phyloP scores from a whole-genome alignment of 1,140 invertebrate species.

The Hypsibius dujardini region DNA sequence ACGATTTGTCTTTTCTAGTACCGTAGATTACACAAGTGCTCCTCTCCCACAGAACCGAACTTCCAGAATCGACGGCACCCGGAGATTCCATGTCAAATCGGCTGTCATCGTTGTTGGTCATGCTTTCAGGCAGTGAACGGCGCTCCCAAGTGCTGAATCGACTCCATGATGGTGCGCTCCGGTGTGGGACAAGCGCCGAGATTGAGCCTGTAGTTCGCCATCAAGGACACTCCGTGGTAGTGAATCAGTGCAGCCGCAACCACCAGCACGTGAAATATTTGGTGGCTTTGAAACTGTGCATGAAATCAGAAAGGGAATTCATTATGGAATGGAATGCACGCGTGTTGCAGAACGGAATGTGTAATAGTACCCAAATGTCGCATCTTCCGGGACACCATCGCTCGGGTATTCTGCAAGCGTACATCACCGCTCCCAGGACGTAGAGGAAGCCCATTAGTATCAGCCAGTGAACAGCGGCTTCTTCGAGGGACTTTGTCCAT shows the following conservation, averaged over 20 bases:
- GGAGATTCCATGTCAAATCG: neutral
- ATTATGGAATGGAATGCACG: neutral
- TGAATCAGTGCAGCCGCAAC: conserved; percentile 95
- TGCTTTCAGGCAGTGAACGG: neutral
- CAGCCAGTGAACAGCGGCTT: conserved; percentile 82
- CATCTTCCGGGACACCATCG: conserved; percentile 96
- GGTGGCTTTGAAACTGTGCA: conserved; percentile 81
- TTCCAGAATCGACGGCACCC: neutral
- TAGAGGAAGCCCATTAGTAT: conserved; percentile 89
- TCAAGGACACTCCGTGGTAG: conserved; percentile 89
- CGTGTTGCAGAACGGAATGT: too few species aligned
- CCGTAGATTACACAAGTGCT: too few species aligned
- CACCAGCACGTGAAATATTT: conserved; percentile 93
- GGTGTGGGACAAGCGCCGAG: conserved; percentile 42
- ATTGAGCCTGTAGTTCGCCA: conserved; percentile 85
- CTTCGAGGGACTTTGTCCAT: conserved; percentile 35
- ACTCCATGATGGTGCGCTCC: neutral
- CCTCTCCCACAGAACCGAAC: neutral
- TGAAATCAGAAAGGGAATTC: conserved; percentile 24
- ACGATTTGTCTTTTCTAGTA: too few species aligned
- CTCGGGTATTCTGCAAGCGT: conserved; percentile 84
- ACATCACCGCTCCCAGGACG: conserved; percentile 80
- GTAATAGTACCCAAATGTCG: conserved; percentile 76
- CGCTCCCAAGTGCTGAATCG: neutral
- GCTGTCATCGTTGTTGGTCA: neutral